Evolutionary conservation across 2,113 vertebrate species (phyloP), one percentile per base, ranked within the genome.

Genomic region (Kryptolebias marmoratus): DNA sequence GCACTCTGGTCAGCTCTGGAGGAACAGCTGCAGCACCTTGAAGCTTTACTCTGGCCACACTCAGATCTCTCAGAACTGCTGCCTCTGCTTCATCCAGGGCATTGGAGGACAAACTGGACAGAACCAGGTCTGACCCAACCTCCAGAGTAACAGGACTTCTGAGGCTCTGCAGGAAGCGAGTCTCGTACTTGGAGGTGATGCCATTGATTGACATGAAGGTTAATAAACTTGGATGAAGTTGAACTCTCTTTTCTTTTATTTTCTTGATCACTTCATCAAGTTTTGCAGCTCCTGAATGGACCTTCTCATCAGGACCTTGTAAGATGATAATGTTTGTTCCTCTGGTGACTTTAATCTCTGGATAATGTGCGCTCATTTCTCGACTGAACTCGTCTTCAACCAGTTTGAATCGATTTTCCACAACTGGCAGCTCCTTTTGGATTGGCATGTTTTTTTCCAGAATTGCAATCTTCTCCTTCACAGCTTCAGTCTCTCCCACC

Each of bases 51-150:
- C 15, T 75, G 15, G 71, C 77, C 64, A 63, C 18, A 16, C 28
- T 64, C 1, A 93, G 39, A 22, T 91, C 83, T 48, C 71, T 78
- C 64, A 39, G 10, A 47, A 93, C 7, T 2, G 74, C 48, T 6
- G 42, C 18, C 11, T 18, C 66, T 1, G 89, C 92, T 47, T 92
- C 78, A 3, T 89, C 64, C 27, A 93, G 71, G 0, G 82, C 77
- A 3, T 62, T 76, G 3, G 68, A 15, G 1, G 89, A 90, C 63
- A 90, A 59, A 74, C 92, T 90, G 42, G 75, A 77, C 54, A 93
- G 65, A 47, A 84, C 8, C 16, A 93, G 39, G 6, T 88, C 70
- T 3, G 60, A 76, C 2, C 28, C 77, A 1, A 52, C 32, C 1
- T 93, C 81, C 1, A 93, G 13, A 55, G 66, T 65, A 45, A 92